phyloP scores from a whole-genome alignment of 2,888 invertebrate species.

The Campoplex capitator region DNA sequence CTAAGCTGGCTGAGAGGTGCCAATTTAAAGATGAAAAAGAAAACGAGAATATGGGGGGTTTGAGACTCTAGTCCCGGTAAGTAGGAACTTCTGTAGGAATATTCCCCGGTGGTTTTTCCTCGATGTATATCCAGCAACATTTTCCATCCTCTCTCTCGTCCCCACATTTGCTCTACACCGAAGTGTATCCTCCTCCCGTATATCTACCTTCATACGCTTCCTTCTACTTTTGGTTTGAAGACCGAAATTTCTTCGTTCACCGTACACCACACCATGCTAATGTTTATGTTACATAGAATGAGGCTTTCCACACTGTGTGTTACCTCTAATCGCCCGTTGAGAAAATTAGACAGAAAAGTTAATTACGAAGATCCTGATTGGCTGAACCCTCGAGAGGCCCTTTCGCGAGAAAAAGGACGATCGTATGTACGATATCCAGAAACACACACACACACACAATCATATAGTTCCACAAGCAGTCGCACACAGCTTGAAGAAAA shows the following conservation, averaged over 20 bases:
- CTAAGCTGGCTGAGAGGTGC: neutral
- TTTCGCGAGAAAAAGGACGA: slow-evolving; percentile 57
- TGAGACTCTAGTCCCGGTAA: slow-evolving; percentile 33
- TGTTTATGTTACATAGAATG: slow-evolving; percentile 64
- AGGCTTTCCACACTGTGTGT: slow-evolving; percentile 56
- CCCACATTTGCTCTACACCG: slow-evolving; percentile 29
- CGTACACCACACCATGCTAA: slow-evolving; percentile 53
- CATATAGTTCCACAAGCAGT: too few species aligned
- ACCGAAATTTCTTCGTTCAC: slow-evolving; percentile 44
- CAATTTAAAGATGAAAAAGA: slow-evolving; percentile 29
- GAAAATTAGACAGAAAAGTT: slow-evolving; percentile 82
- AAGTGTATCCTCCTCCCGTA: neutral
- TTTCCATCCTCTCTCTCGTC: slow-evolving; percentile 44
- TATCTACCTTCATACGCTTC: neutral
- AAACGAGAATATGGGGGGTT: neutral
- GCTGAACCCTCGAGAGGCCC: slow-evolving; percentile 79
- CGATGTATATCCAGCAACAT: slow-evolving; percentile 62
- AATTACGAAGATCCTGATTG: slow-evolving; percentile 83
- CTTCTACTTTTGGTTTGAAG: slow-evolving; percentile 25
- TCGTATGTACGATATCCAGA: slow-evolving; percentile 15
- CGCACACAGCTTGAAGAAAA: neutral
- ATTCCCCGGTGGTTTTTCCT: slow-evolving; percentile 67
- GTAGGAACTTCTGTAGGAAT: slow-evolving; percentile 63
- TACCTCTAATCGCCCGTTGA: slow-evolving; percentile 79
- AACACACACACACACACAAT: neutral